Conservation (phyloP, 2,113 vertebrate genomes). For the Cinclus mexicanus region DNA sequence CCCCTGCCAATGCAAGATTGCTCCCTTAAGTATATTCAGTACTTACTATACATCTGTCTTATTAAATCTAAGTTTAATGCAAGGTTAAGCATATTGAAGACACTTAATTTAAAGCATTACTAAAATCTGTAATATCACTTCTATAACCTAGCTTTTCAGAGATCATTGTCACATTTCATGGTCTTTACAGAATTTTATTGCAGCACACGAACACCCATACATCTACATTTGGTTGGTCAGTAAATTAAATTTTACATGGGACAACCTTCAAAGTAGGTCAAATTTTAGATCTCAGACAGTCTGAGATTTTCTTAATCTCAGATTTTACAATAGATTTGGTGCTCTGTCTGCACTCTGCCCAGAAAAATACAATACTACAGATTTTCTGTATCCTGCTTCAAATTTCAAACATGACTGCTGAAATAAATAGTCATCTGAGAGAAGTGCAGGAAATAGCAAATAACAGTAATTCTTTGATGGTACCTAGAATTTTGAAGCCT, state of each 20-base stretch:
- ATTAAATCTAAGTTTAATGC: constrained; percentile 58
- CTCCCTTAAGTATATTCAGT: constrained; percentile 58
- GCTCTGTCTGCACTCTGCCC: not conserved
- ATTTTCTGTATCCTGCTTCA: not conserved
- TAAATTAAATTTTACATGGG: constrained; percentile 55
- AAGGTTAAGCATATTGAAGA: constrained; percentile 71
- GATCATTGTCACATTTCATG: constrained; percentile 70
- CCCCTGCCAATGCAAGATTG: constrained; percentile 55
- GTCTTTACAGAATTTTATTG: constrained; percentile 61
- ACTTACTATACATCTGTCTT: constrained; percentile 52
- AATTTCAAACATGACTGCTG: constrained; percentile 46
- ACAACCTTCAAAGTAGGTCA: constrained; percentile 68
- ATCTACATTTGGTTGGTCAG: constrained; percentile 57
- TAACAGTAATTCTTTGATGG: constrained; percentile 32
- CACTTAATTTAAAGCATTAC: constrained; percentile 72
- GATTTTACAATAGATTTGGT: constrained; percentile 25
- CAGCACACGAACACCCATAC: constrained; percentile 22
- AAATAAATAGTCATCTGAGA: constrained; percentile 51
- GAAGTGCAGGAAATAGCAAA: constrained; percentile 41
- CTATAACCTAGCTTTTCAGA: constrained; percentile 62
- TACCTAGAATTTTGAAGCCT: constrained; percentile 28
- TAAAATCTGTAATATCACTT: constrained; percentile 68
- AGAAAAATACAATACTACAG: not conserved
- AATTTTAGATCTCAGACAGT: constrained; percentile 56
- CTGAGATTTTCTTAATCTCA: constrained; percentile 40